Conservation (phyloP, 1,140 invertebrate species). For the Drosophila pandora region DNA sequence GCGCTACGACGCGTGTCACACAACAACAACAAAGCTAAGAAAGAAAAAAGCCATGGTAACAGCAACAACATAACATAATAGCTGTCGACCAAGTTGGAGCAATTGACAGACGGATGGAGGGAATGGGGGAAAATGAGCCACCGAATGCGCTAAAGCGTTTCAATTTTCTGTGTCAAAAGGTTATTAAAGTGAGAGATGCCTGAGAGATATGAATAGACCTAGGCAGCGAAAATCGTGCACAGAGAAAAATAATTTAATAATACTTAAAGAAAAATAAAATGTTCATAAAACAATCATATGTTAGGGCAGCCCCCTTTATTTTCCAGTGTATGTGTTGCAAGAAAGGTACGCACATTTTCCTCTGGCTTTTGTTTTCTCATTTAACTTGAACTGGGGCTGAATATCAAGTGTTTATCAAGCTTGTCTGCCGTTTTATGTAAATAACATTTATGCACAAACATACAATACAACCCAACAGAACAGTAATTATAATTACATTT, state of each 20-base stretch:
- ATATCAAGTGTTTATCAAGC: slow-evolving; percentile 43
- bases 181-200: slow-evolving; percentile 69
- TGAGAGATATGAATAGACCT: slow-evolving; percentile 35
- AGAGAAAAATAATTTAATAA: not conserved
- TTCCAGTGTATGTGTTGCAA: not conserved
- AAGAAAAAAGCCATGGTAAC: slow-evolving; percentile 10
- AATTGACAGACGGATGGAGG: slow-evolving; percentile 24
- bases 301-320: too few species aligned
- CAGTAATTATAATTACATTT: slow-evolving; percentile 41
- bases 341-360: slow-evolving; percentile 39
- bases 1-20: slow-evolving; percentile 60
- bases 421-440: slow-evolving; percentile 39
- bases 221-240: slow-evolving; percentile 15
- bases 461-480: slow-evolving; percentile 2
- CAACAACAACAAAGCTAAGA: slow-evolving; percentile 20
- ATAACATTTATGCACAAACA: slow-evolving; percentile 22
- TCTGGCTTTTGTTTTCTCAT: slow-evolving; percentile 31
- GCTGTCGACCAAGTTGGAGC: slow-evolving; percentile 1
- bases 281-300: too few species aligned
- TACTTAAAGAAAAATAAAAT: not conserved
- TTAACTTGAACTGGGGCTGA: slow-evolving; percentile 28
- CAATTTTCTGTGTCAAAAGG: slow-evolving; percentile 77
- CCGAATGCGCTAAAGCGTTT: slow-evolving; percentile 69
- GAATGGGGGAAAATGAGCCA: slow-evolving; percentile 20
- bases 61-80: not conserved